A percentile compares a stretch with the other conserved stretches of the same genome.
phyloP scores from a whole-genome alignment of 2,113 vertebrate genomes.

The Coptodon bakossiorum region DNA sequence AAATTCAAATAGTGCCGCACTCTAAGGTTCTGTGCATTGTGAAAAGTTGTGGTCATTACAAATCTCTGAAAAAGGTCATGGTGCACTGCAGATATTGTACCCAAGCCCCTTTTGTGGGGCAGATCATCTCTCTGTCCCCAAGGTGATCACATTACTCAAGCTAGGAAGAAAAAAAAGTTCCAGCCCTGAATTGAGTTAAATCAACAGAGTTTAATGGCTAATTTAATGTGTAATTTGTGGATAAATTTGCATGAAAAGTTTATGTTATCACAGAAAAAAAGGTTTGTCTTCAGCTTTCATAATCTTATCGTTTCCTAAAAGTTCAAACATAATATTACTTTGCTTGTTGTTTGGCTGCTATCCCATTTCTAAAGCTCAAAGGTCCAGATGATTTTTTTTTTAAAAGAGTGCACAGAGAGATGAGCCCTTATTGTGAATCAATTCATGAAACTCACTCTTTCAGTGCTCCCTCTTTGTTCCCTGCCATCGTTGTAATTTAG shows the following conservation, averaged over 20 bases:
- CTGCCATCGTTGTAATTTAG: background rate
- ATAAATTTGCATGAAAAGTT: background rate
- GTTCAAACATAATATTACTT: background rate
- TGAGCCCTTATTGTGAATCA: background rate
- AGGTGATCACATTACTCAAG: constrained; percentile 6
- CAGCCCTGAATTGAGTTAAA: background rate
- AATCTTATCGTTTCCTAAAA: background rate
- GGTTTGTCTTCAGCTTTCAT: background rate
- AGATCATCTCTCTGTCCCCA: constrained; percentile 2
- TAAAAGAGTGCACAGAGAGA: background rate
- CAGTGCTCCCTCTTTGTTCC: background rate
- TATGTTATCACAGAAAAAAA: background rate
- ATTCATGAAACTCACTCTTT: background rate
- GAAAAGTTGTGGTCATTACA: background rate
- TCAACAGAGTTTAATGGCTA: background rate
- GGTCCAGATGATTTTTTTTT: background rate
- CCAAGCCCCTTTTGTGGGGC: background rate
- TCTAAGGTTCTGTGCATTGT: background rate
- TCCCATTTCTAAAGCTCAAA: background rate
- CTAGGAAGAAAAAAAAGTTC: background rate
- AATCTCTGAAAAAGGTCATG: background rate
- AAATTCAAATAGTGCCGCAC: background rate
- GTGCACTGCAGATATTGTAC: constrained; percentile 1
- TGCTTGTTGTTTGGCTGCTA: background rate
- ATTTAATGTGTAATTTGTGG: background rate